A percentile compares a stretch with the other conserved stretches of the same genome.
Evolutionary conservation across 2,888 invertebrate species (phyloP).

Genomic region (Torymus texanus): DNA sequence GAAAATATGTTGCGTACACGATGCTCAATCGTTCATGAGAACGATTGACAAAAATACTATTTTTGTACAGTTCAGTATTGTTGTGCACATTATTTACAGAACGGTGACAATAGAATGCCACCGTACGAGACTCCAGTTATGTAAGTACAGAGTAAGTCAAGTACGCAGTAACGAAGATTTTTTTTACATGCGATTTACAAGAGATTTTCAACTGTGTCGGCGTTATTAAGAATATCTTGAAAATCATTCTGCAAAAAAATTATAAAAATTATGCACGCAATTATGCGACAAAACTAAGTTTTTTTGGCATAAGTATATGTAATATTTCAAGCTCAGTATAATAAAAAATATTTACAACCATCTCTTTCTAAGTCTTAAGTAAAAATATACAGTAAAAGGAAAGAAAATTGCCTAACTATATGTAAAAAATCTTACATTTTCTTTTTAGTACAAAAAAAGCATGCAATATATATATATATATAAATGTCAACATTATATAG

Average conservation of each 20-base stretch:
- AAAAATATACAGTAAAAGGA: conserved; percentile 36
- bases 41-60: too few relatives aligned
- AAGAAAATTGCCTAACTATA: conserved; percentile 30
- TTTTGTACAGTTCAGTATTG: too few relatives aligned
- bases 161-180: too few relatives aligned
- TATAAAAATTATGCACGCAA: conserved; percentile 44
- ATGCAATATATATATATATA: conserved; percentile 42
- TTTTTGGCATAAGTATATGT: conserved; percentile 22
- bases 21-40: too few relatives aligned
- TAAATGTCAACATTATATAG: conserved; percentile 42
- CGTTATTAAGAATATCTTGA: conserved; percentile 9
- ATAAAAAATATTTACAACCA: conserved; percentile 47
- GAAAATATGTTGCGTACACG: conserved; percentile 8
- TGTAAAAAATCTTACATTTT: conserved; percentile 27
- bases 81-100: too few relatives aligned
- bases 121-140: too few relatives aligned
- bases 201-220: conserved; percentile 44
- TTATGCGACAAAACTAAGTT: conserved; percentile 28
- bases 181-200: not conserved
- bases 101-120: too few relatives aligned
- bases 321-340: conserved; percentile 33
- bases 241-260: conserved; percentile 40
- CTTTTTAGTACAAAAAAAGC: conserved; percentile 42
- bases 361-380: conserved; percentile 37
- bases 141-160: too few relatives aligned